These are phyloP conservation scores for Casuarius casuarius DNA, from an alignment of 2,113 vertebrate genomes.

Conservation along the genomic window DNA sequence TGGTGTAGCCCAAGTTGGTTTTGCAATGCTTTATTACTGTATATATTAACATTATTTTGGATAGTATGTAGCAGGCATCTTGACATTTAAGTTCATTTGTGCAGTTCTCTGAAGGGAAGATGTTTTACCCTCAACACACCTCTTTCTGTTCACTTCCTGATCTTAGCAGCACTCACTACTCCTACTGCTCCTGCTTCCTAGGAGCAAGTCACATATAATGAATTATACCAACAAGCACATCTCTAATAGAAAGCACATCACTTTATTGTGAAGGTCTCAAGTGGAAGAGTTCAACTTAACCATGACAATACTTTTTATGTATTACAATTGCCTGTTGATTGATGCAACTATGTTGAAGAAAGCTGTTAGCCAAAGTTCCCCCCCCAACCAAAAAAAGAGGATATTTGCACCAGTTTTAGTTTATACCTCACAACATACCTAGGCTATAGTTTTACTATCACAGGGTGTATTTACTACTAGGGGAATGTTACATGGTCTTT, in stretches of 20 bases:
- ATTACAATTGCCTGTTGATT: conserved; percentile 79
- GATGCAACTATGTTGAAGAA: conserved; percentile 75
- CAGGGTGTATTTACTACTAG: conserved; percentile 67
- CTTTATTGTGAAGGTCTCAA: conserved; percentile 84
- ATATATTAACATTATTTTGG: conserved; percentile 73
- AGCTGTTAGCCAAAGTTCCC: conserved; percentile 60
- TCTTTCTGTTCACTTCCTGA: not conserved
- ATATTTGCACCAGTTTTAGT: conserved; percentile 71
- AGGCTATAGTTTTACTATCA: conserved; percentile 66
- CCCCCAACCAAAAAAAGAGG: not conserved
- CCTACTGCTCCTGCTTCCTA: not conserved
- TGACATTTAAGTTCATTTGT: conserved; percentile 71
- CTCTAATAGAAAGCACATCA: conserved; percentile 86
- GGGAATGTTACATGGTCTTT: conserved; percentile 73
- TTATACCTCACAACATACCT: conserved; percentile 72
- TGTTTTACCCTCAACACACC: not conserved
- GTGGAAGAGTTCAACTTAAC: conserved; percentile 83
- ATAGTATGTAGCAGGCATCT: conserved; percentile 71
- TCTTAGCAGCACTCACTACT: not conserved
- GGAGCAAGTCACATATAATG: conserved; percentile 62
- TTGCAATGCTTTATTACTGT: conserved; percentile 75
- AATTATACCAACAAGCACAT: conserved; percentile 82
- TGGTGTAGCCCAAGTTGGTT: conserved; percentile 51
- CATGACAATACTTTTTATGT: conserved; percentile 79
- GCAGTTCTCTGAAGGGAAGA: conserved; percentile 56